Base-by-base conservation (phyloP, 2,797 vertebrate species). In the Prunella strophiata region DNA sequence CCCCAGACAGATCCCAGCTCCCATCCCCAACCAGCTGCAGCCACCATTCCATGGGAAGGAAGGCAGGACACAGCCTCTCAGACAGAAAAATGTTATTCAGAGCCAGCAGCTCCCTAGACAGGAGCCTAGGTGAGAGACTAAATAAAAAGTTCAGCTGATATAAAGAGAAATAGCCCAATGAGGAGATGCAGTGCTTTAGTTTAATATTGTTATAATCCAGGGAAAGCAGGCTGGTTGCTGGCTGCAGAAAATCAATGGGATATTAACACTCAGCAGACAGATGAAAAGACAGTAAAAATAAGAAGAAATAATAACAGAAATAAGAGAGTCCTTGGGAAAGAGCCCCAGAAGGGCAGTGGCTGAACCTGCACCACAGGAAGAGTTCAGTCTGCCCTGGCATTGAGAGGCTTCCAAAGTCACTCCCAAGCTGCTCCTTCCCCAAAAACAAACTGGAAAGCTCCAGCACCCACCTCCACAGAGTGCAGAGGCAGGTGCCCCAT, bases 201-300 rank as follows among this genome's bases (percentile, higher is more conserved):
- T 66, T 66, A 83, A 83, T 67, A 57, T 21, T 43, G 72, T 67
- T 58, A 67, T 32, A 67, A 87, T 65, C 58, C 70, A 62, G 58
- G 57, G 40, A 45, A 94, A 91, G 59, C 19, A 40, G 55, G 58
- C 50, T 42, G 29, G 66, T 38, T 40, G 61, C 70, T 9, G 30
- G 67, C 73, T 67, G 85, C 17, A 32, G 63, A 57, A 94, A 94
- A 96, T 95, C 96, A 74, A 93, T 92, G 91, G 75, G 72, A 77
- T 20, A 5, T 67, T 67, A 94, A 58, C 88, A 50, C 88, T 73
- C 79, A 42, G 67, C 34, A 85, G 70, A 61, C 51, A 78, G 79
- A 40, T 27, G 52, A 92, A 95, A 93, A 95, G 17, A 85, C 20
- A 47, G 83, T 8, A 65, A 82, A 74, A 92, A 47, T 21, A 77